Conservation (phyloP, 1,140 invertebrate species). For the Drosophila arawakana region DNA sequence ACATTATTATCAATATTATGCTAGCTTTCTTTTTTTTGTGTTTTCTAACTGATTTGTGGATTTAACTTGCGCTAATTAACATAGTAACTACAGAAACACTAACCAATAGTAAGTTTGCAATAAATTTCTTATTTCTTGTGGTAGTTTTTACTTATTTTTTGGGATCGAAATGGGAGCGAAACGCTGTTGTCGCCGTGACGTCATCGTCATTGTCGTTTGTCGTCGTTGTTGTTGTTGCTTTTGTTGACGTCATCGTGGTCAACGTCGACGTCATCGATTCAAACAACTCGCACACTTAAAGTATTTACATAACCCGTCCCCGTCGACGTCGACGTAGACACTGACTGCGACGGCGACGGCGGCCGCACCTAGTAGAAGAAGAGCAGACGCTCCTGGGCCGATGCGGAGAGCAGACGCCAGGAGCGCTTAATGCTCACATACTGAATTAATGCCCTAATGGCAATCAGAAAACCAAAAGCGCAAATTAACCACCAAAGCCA, state of each 20-base stretch:
- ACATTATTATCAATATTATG: slow-evolving; percentile 44
- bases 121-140: slow-evolving; percentile 27
- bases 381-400: slow-evolving; percentile 92
- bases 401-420: slow-evolving; percentile 93
- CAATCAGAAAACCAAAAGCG: slow-evolving; percentile 95
- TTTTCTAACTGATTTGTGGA: slow-evolving; percentile 21
- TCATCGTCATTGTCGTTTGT: too few species aligned
- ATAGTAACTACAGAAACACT: slow-evolving; percentile 74
- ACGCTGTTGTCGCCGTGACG: slow-evolving; percentile 8
- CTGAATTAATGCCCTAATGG: slow-evolving; percentile 93
- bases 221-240: too few species aligned
- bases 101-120: slow-evolving; percentile 57
- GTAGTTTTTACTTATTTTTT: slow-evolving; percentile 11
- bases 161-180: slow-evolving; percentile 36
- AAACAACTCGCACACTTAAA: slow-evolving; percentile 45
- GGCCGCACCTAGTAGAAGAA: slow-evolving; percentile 91
- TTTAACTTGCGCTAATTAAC: slow-evolving; percentile 73
- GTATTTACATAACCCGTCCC: slow-evolving; percentile 64
- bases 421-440: slow-evolving; percentile 95
- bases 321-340: slow-evolving; percentile 10
- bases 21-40: slow-evolving; percentile 34
- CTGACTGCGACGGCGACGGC: slow-evolving; percentile 38
- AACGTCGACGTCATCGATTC: background rate
- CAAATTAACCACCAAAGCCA: slow-evolving; percentile 96
- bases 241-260: slow-evolving; percentile 7